Conservation (phyloP, 1,140 invertebrate genomes). For the Bilobella aurantiaca region DNA sequence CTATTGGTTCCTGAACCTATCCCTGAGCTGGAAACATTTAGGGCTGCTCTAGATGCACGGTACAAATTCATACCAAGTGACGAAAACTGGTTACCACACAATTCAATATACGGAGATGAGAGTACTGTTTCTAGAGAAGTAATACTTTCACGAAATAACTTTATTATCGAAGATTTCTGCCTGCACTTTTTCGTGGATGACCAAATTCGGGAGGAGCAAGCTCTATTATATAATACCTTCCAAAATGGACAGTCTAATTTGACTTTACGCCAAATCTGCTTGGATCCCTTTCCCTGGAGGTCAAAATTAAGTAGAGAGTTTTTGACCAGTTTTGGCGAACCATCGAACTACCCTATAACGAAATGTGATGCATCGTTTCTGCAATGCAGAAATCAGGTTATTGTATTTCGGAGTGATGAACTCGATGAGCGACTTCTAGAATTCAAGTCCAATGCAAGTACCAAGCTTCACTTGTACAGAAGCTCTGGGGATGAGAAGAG, state of each 20-base stretch:
- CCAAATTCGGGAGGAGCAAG: neutral
- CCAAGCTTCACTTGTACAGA: neutral
- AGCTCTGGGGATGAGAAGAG: too few species aligned
- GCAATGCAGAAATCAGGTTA: neutral
- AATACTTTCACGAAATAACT: neutral
- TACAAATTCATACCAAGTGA: neutral
- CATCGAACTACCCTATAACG: neutral
- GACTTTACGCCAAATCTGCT: neutral
- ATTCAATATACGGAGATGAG: neutral
- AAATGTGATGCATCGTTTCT: neutral
- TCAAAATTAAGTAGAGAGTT: neutral
- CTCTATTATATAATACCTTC: neutral
- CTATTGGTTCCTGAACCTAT: neutral
- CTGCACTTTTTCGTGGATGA: too few species aligned
- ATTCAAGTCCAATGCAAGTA: neutral
- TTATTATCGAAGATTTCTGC: too few species aligned
- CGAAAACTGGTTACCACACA: neutral
- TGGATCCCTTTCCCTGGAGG: neutral
- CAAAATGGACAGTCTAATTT: neutral
- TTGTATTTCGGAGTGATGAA: neutral
- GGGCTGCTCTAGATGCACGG: neutral
- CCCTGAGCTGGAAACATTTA: neutral
- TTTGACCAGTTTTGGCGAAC: neutral
- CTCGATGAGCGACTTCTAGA: neutral
- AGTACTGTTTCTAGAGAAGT: neutral